A percentile compares a stretch with the other conserved stretches of the same genome.
phyloP scores from a whole-genome alignment of 2,113 vertebrate species.

The Orientallactaga bullata region DNA sequence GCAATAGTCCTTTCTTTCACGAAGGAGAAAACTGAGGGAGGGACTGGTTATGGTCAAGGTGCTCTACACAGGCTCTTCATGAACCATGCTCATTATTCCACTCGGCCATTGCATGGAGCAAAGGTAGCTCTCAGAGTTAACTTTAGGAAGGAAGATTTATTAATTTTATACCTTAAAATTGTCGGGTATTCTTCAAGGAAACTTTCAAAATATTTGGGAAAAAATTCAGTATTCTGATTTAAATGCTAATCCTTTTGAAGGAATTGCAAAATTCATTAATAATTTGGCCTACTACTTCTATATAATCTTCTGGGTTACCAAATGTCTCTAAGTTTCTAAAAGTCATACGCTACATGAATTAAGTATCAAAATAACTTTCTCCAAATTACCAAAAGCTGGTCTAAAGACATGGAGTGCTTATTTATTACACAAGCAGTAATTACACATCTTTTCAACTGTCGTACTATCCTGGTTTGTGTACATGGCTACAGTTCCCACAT shows the following conservation, averaged over 20 bases:
- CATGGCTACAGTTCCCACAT: background rate
- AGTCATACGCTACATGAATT: background rate
- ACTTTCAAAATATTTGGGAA: slow-evolving; percentile 53
- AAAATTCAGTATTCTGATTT: background rate
- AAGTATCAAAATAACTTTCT: background rate
- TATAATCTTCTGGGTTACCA: background rate
- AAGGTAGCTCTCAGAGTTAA: background rate
- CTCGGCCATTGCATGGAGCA: background rate
- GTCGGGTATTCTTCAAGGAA: slow-evolving; percentile 39
- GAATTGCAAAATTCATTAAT: slow-evolving; percentile 23
- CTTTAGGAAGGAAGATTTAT: background rate
- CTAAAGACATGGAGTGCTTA: background rate
- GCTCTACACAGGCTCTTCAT: background rate
- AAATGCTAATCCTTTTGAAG: background rate
- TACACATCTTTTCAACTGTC: slow-evolving; percentile 32
- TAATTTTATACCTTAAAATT: background rate
- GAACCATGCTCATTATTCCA: background rate
- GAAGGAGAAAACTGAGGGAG: background rate
- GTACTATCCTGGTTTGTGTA: slow-evolving; percentile 5
- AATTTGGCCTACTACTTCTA: background rate
- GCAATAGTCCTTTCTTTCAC: background rate
- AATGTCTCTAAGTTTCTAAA: slow-evolving; percentile 39
- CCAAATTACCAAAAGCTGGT: background rate
- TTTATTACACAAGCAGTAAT: slow-evolving; percentile 40
- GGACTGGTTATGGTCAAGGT: background rate